phyloP scores from a whole-genome alignment of 2,113 vertebrate genomes.

The Rafetus swinhoei region DNA sequence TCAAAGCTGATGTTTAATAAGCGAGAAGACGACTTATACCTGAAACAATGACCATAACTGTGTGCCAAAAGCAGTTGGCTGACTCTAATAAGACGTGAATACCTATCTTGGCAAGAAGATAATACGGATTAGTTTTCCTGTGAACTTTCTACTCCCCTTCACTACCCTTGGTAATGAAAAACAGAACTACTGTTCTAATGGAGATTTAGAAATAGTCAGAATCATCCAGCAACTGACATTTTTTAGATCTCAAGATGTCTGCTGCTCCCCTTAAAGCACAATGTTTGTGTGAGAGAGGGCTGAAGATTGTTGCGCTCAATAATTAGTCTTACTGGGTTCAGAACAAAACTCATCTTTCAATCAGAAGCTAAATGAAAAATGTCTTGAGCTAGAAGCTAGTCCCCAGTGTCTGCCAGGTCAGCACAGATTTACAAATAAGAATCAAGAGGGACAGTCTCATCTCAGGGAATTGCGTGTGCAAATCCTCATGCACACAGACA shows the following conservation, averaged over 20 bases:
- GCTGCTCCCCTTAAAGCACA: conserved; percentile 59
- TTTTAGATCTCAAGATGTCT: conserved; percentile 55
- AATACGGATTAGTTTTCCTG: conserved; percentile 32
- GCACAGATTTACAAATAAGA: conserved; percentile 78
- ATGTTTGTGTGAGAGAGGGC: conserved; percentile 50
- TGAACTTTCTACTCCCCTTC: conserved; percentile 50
- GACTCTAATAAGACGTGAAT: conserved; percentile 29
- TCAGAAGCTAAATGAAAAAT: conserved; percentile 75
- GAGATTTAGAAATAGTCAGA: conserved; percentile 28
- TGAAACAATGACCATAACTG: conserved; percentile 25
- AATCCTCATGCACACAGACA: conserved; percentile 67
- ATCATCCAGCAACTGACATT: conserved; percentile 22
- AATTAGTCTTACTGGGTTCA: conserved; percentile 74
- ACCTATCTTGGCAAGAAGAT: neutral
- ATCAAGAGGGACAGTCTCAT: conserved; percentile 76
- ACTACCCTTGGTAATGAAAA: conserved; percentile 39
- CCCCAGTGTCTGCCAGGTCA: conserved; percentile 76
- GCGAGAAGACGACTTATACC: conserved; percentile 35
- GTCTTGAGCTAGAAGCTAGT: conserved; percentile 64
- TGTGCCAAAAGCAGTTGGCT: conserved; percentile 17
- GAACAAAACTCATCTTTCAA: conserved; percentile 73
- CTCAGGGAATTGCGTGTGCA: conserved; percentile 72
- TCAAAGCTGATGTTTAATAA: conserved; percentile 1
- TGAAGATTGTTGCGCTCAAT: conserved; percentile 62
- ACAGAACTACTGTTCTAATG: conserved; percentile 16